Base-by-base conservation (phyloP, 2,888 invertebrate species). In the Stegana nigrithorax region DNA sequence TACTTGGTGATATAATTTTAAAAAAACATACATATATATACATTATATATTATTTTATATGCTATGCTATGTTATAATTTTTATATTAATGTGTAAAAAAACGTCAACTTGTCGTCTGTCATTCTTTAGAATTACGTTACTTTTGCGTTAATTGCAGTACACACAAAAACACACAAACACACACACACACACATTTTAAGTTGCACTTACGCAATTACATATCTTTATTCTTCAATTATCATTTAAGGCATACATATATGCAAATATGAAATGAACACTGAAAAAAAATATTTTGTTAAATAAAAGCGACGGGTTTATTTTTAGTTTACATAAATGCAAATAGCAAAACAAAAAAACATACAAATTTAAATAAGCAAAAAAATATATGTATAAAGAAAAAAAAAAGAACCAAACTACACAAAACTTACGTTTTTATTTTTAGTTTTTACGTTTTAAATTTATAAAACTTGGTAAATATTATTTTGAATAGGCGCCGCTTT, bases 1-100 rank as follows among this genome's bases (percentile, higher is more conserved):
- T 72, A 70, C 73, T 74, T 73, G 77, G 81, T 81, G 81, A 78
- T 78, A 78, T 78, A 78, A 80, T 81, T 78, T 78, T 78, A 65
- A 62, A 60, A n/a, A n/a, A n/a, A n/a, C n/a, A n/a, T n/a, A n/a
- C n/a, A n/a, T n/a, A n/a, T n/a, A n/a, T n/a, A 17, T 42, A 25
- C 39, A 42, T 50, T 42, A 23, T 39, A 42, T 29, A 19, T 53
- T 29, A 3, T 45, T n/a, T n/a, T n/a, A n/a, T n/a, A n/a, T n/a
- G n/a, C n/a, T n/a, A n/a, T n/a, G n/a, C n/a, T n/a, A n/a, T n/a
- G n/a, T n/a, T n/a, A n/a, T n/a, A n/a, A n/a, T n/a, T n/a, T n/a
- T n/a, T n/a, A n/a, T n/a, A n/a, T n/a, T n/a, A n/a, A n/a, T n/a
- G n/a, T n/a, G n/a, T n/a, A n/a, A n/a, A n/a, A n/a, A n/a, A n/a